Base-by-base conservation (phyloP, 2,888 invertebrate species). In the Philereme transversata region DNA sequence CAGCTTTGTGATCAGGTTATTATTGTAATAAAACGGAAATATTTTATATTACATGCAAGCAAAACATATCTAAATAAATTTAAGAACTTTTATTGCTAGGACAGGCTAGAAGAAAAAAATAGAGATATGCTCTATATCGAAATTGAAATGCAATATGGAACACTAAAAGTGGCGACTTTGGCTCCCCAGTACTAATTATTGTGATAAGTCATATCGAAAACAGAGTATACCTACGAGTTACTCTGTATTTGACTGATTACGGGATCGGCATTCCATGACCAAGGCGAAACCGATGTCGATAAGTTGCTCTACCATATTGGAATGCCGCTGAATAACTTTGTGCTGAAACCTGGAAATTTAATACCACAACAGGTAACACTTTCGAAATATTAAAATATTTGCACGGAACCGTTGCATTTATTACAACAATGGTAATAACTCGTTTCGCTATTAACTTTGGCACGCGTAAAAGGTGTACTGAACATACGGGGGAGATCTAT, bases 401-500 rank as follows among this genome's bases (percentile, higher is more conserved):
- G 59, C 63, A 62, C 65, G 65, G 65, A 65, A 65, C 65, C 64
- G 57, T 57, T 63, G 54, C 59, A 56, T 34, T 66, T 46, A 53
- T 48, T 49, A 60, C 57, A 55, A 62, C 64, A 58, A 63, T 70
- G 44, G 59, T 59, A 46, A 34, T 49, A 64, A 67, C 64, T 59
- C 60, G 61, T 64, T 69, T 54, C 51, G 51, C 72, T 66, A 71
- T 69, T 75, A 65, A 68, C 72, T 62, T 71, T 63, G 76, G 81
- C 86, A 83, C 83, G 83, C 76, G 83, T 79, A 78, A 80, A 84
- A 87, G 83, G 83, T 83, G 82, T 79, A 74, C 78, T 68, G 64
- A 44, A 44, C 59, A 53, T 56, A 55, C 40, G 72, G 71, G 69
- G 76, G 74, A 78, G 79, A 80, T 87, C 84, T 83, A 84, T 86